Evolutionary conservation across 2,888 invertebrate species (phyloP), one percentile per base, ranked within the genome.

Genomic region (Nymphalis c-album): DNA sequence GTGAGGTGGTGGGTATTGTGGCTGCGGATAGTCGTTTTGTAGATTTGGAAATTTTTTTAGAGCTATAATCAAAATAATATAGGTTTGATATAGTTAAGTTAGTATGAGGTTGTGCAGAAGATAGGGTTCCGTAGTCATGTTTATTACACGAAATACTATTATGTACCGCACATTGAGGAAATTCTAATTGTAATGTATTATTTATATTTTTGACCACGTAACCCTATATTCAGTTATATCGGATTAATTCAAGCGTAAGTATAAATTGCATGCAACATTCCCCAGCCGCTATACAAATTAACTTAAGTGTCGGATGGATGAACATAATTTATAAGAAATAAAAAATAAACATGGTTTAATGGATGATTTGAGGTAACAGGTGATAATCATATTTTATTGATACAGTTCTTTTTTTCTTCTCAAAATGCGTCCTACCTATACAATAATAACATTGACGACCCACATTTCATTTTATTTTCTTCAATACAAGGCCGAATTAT

Each of bases 231-330:
- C 50, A 45, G 40, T 61, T 65, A 67, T 67, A 63, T 60, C 60
- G 67, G 69, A 69, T 22, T 48, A 62, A 60, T 17, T 63, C 51
- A 70, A 70, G 71, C 71, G 60, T 58, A 51, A 46, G 55, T 63
- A 60, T 22, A 45, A 57, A 50, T 50, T 26, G 31, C 91, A 91
- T 91, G 91, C 91, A 88, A 85, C 92, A 92, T 91, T 92, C 91
- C 90, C 91, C 91, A 92, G 91, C 91, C 91, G 91, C 91, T 86
- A 83, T 89, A 81, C 79, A 83, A 88, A 89, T 78, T 83, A 85
- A 86, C 77, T 74, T 85, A 86, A 86, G 85, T 91, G 88, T 87
- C 85, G 88, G 87, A 91, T 91, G 91, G 91, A 88, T 83, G 77
- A 81, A 90, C 83, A 83, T 73, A 84, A 87, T 82, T 76, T 73